Evolutionary conservation across 1,140 invertebrate genomes (phyloP).

Genomic region (Sipha flava): DNA sequence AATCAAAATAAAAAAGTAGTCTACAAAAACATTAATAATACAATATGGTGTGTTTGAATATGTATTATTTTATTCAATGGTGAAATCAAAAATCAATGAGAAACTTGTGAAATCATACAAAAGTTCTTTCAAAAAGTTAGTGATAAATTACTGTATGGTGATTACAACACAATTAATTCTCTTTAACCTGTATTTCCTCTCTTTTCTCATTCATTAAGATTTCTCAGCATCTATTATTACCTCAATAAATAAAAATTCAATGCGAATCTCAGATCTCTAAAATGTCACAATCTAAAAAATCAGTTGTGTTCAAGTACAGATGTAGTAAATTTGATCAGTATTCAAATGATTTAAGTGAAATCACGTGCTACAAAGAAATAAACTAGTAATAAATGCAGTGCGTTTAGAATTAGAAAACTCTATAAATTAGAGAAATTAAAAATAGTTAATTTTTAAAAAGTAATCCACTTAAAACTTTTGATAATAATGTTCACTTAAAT

Average conservation of each 20-base stretch:
- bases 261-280: not conserved
- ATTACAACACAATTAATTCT: not conserved
- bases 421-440: not conserved
- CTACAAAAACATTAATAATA: too few species aligned
- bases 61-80: too few species aligned
- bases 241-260: not conserved
- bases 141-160: not conserved
- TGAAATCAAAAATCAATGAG: not conserved
- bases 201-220: too few species aligned
- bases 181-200: too few species aligned
- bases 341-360: not conserved
- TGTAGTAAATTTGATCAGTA: too few species aligned
- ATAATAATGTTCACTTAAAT: too few species aligned
- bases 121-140: not conserved
- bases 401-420: not conserved
- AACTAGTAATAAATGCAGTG: not conserved
- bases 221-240: not conserved
- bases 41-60: too few species aligned
- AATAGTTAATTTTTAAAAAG: too few species aligned
- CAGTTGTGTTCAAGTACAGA: not conserved
- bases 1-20: too few species aligned
- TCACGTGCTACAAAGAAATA: not conserved
- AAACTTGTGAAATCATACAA: not conserved
- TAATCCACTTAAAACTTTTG: too few species aligned
- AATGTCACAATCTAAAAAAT: not conserved